These are phyloP conservation scores for Hyles vespertilio DNA, from an alignment of 1,140 invertebrate genomes.

Conservation along the genomic window DNA sequence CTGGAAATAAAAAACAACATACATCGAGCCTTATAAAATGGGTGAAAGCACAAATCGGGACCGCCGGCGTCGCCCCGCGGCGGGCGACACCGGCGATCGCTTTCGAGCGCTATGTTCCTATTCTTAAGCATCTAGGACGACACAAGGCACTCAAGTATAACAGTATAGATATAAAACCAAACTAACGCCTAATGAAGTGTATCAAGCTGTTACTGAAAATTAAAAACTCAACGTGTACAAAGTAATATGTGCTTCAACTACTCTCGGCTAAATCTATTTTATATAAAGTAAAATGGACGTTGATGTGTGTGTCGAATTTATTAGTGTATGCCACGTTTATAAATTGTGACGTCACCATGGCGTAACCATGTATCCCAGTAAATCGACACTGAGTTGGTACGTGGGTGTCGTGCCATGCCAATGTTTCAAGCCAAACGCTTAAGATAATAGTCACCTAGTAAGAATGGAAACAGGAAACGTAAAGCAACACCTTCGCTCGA, in stretches of 20 bases:
- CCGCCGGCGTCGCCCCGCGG: slow-evolving; percentile 39
- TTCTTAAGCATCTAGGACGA: slow-evolving; percentile 61
- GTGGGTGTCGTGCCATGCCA: slow-evolving; percentile 68
- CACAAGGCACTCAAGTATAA: slow-evolving; percentile 30
- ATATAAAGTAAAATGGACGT: background rate
- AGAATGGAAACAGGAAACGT: slow-evolving; percentile 58
- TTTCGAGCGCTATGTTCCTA: slow-evolving; percentile 40
- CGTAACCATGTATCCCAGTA: slow-evolving; percentile 15
- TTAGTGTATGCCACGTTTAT: slow-evolving; percentile 37
- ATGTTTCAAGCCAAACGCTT: slow-evolving; percentile 67
- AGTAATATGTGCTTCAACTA: slow-evolving; percentile 12
- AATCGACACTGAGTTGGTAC: slow-evolving; percentile 36
- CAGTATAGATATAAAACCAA: slow-evolving; percentile 7
- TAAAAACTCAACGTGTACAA: slow-evolving; percentile 7
- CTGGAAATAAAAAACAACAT: slow-evolving; percentile 77
- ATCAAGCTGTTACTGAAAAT: slow-evolving; percentile 1
- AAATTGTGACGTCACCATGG: slow-evolving; percentile 32
- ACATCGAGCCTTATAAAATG: slow-evolving; percentile 73
- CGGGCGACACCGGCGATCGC: slow-evolving; percentile 44
- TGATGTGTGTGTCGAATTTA: slow-evolving; percentile 10
- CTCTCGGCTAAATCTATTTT: background rate
- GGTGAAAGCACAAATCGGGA: slow-evolving; percentile 52
- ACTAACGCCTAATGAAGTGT: slow-evolving; percentile 11
- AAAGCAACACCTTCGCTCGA: slow-evolving; percentile 70
- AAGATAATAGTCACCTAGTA: slow-evolving; percentile 57